Conservation (phyloP, 2,888 invertebrate species). For the Perizoma affinitatum region DNA sequence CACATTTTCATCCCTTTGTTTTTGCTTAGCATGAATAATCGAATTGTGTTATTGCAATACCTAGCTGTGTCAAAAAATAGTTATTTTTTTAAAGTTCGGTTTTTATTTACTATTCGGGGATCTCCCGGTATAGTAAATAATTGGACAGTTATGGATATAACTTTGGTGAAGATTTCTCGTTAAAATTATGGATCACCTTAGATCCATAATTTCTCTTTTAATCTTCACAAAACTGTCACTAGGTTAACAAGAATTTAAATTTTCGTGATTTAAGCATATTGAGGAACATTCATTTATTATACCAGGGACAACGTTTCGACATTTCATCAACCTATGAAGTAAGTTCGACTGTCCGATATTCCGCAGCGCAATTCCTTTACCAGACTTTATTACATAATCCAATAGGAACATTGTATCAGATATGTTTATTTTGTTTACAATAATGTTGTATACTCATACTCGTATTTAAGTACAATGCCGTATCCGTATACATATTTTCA, state of each 20-base stretch:
- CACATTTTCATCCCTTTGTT: slow-evolving; percentile 45
- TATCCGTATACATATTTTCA: too few species aligned
- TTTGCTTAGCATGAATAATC: slow-evolving; percentile 61
- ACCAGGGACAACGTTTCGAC: slow-evolving; percentile 8
- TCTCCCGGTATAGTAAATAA: too few species aligned
- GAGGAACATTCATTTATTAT: slow-evolving; percentile 4
- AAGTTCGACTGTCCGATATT: slow-evolving; percentile 7
- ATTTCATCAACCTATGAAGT: slow-evolving; percentile 7
- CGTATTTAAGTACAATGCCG: not conserved
- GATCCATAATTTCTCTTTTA: too few species aligned
- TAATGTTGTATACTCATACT: not conserved
- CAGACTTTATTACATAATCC: slow-evolving; percentile 4
- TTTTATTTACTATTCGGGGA: too few species aligned
- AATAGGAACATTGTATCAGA: slow-evolving; percentile 13
- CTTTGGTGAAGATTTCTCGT: too few species aligned
- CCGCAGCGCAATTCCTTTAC: slow-evolving; percentile 13
- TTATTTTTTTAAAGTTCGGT: slow-evolving; percentile 44
- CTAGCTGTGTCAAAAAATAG: slow-evolving; percentile 61
- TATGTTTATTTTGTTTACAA: slow-evolving; percentile 2
- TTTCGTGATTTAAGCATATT: slow-evolving; percentile 2
- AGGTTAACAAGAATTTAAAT: slow-evolving; percentile 11
- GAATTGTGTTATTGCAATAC: slow-evolving; percentile 53
- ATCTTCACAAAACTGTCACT: too few species aligned
- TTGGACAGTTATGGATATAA: too few species aligned
- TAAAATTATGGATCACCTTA: too few species aligned